phyloP scores from a whole-genome alignment of 2,113 vertebrate genomes.

The Thamnaconus septentrionalis region DNA sequence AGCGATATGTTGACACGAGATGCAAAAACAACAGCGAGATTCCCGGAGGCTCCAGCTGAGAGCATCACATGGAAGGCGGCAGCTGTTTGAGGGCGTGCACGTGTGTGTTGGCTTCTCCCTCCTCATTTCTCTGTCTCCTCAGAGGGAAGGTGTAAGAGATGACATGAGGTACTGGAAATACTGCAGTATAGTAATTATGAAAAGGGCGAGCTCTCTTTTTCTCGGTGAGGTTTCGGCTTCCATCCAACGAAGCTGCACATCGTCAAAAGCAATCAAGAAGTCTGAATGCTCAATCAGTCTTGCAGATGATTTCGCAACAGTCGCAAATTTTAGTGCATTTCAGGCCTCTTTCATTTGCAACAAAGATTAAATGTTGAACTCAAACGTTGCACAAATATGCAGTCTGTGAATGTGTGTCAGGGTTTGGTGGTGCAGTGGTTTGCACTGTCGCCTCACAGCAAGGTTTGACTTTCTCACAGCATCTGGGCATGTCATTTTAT shows the following conservation, averaged over 20 bases:
- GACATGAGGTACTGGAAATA: constrained; percentile 14
- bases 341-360: background rate
- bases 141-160: constrained; percentile 22
- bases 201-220: constrained; percentile 14
- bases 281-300: background rate
- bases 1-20: background rate
- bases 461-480: too few relatives aligned
- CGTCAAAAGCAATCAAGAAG: constrained; percentile 5
- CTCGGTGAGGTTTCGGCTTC: background rate
- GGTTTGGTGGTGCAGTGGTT: too few relatives aligned
- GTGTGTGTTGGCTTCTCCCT: constrained; percentile 14
- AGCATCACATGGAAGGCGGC: constrained; percentile 37
- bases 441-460: too few relatives aligned
- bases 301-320: background rate
- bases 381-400: background rate
- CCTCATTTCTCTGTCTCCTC: constrained; percentile 5
- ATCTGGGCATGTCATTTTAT: too few relatives aligned
- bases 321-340: background rate
- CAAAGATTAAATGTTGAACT: background rate
- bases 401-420: too few relatives aligned
- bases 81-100: constrained; percentile 36
- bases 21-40: background rate
- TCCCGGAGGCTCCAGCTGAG: background rate
- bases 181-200: constrained; percentile 10
- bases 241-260: background rate